Evolutionary conservation across 2,113 vertebrate genomes (phyloP).

Genomic region (Columba livia): DNA sequence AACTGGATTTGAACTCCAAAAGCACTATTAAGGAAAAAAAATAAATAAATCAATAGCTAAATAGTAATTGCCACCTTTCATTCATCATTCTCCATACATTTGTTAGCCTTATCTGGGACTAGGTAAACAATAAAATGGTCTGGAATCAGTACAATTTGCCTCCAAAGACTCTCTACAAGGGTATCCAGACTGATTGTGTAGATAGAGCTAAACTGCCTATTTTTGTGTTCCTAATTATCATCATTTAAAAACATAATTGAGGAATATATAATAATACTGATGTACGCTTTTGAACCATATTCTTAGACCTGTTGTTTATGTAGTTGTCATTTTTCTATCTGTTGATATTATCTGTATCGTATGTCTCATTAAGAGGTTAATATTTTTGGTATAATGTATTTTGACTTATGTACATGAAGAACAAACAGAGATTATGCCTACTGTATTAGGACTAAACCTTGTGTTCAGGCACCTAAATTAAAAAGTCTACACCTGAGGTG

Average conservation of each 20-base stretch:
- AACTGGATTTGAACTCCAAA: neutral
- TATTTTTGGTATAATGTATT: fast-evolving
- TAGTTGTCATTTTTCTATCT: neutral
- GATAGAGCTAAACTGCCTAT: neutral
- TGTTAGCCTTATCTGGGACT: neutral
- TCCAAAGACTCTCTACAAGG: neutral
- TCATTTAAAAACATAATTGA: neutral
- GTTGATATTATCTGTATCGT: neutral
- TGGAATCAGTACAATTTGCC: neutral
- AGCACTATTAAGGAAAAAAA: no score
- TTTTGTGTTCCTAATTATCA: neutral
- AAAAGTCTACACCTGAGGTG: neutral
- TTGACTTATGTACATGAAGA: fast-evolving
- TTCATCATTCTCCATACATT: neutral
- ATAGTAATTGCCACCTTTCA: neutral
- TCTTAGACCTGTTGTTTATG: neutral
- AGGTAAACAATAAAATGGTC: neutral
- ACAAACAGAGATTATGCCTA: neutral
- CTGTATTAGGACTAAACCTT: neutral
- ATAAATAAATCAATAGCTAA: neutral
- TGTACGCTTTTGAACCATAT: neutral
- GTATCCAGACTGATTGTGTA: neutral
- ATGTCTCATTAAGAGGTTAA: neutral
- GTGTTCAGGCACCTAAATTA: neutral
- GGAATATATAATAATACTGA: neutral